A percentile compares a stretch with the other conserved stretches of the same genome.
Evolutionary conservation across 2,888 invertebrate genomes (phyloP).

Genomic region (Dicyrtomina minuta): DNA sequence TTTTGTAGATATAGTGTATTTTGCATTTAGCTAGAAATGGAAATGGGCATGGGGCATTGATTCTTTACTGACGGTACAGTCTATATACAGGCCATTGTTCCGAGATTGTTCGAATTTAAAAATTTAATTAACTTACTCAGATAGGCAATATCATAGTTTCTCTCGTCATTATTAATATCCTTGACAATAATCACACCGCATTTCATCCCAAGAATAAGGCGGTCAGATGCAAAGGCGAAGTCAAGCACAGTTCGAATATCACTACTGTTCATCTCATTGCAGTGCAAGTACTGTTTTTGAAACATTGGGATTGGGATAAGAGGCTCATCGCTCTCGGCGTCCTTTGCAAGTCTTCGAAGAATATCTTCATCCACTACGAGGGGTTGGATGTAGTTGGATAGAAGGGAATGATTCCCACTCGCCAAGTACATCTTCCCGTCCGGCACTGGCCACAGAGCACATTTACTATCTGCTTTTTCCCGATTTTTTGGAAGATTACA

Average conservation of each 20-base stretch:
- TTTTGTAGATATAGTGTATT: too few relatives aligned
- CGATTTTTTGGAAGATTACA: slow-evolving; percentile 10
- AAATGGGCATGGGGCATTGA: too few relatives aligned
- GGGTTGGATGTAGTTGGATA: slow-evolving; percentile 12
- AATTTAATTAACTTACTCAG: slow-evolving; percentile 16
- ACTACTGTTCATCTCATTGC: not conserved
- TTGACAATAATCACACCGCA: slow-evolving; percentile 21
- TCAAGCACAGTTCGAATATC: slow-evolving; percentile 19
- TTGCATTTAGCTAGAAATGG: too few relatives aligned
- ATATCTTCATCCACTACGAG: slow-evolving; percentile 10
- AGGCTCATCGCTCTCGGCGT: not conserved
- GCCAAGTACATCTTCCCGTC: slow-evolving; percentile 9
- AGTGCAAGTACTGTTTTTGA: not conserved
- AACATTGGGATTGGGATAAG: not conserved
- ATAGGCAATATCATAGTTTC: slow-evolving; percentile 14
- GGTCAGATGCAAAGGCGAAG: slow-evolving; percentile 18
- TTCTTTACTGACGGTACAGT: too few relatives aligned
- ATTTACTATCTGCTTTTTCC: not conserved
- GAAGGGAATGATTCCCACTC: not conserved
- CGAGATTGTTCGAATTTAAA: too few relatives aligned
- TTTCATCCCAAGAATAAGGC: slow-evolving; percentile 28
- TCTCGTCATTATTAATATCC: slow-evolving; percentile 10
- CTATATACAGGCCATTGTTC: too few relatives aligned
- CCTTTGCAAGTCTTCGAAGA: not conserved
- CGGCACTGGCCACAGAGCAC: slow-evolving; percentile 7